Evolutionary conservation across 2,797 vertebrate genomes (phyloP), one percentile per base, ranked within the genome.

Genomic region (Sebastes flavidus): DNA sequence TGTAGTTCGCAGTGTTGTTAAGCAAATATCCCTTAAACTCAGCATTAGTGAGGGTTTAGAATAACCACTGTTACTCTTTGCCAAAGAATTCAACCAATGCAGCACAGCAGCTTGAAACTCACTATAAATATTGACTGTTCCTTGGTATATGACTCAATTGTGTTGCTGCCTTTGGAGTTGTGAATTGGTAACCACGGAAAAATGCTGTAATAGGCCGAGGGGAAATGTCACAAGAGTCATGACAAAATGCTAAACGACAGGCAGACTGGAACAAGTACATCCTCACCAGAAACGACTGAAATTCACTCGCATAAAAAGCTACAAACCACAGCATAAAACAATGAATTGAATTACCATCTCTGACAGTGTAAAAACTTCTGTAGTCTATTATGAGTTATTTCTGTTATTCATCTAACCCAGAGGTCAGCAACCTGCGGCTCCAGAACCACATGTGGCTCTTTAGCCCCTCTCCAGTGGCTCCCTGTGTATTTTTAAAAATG

Each of bases 141-240:
- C 8, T 4, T 13, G 25, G 14, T 25, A 20, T 24, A n/a, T 16
- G 14, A 13, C 18, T 54, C 7, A 25, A 38, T 20, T 36, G 14
- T 69, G 49, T 32, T 13, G 74, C 56, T 52, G 27, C 7, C 0
- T 58, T 46, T 38, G 56, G 12, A 30, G 34, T 16, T 29, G 34
- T 42, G 8, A 30, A 0, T 61, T 27, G 4, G 10, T 65, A 72
- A 81, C 9, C 3, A 29, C n/a, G 55, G 18, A 63, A 68, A 67
- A n/a, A 55, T 2, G 5, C 49, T 14, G 18, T 12, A 71, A 75
- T 0, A 25, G 18, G 18, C 29, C 0, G 1, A 65, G 34, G 18
- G 65, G 78, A 82, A 80, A 73, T 87, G 66, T 75, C 72, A 62
- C 61, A 85, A 79, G 63, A 75, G 36, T 25, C 5, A 20, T 59